phyloP scores from a whole-genome alignment of 2,797 vertebrate genomes.

The Peromyscus attwateri region DNA sequence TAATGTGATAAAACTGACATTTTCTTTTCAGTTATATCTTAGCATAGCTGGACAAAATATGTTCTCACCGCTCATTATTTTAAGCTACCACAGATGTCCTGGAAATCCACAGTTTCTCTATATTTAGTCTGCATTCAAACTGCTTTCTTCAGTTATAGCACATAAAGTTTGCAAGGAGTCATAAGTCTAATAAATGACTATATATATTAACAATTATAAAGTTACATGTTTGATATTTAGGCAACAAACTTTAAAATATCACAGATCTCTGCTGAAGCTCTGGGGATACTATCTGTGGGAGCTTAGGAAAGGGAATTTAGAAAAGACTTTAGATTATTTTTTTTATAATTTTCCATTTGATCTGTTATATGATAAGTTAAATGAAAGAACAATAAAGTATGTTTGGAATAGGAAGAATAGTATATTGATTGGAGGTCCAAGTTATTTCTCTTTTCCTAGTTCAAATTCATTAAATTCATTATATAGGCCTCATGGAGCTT shows the following conservation, averaged over 20 bases:
- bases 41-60: conserved; percentile 73
- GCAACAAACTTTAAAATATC: background rate
- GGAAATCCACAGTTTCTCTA: conserved; percentile 36
- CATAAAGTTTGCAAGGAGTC: conserved; percentile 46
- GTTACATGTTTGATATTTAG: background rate
- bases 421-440: background rate
- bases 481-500: background rate
- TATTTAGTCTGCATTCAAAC: conserved; percentile 42
- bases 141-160: conserved; percentile 57
- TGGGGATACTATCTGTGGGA: background rate
- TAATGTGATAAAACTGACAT: conserved; percentile 79
- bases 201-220: background rate
- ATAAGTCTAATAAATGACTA: conserved; percentile 53
- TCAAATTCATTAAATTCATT: conserved; percentile 34
- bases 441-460: conserved; percentile 1
- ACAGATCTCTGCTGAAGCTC: background rate
- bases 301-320: background rate
- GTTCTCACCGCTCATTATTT: conserved; percentile 77
- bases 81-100: conserved; percentile 64
- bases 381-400: background rate
- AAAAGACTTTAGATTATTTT: background rate
- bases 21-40: conserved; percentile 71
- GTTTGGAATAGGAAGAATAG: conserved; percentile 9
- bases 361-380: background rate
- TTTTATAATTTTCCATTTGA: conserved; percentile 18